phyloP scores from a whole-genome alignment of 30 jellyfish, hydroid and myxozoan genomes.

The Chrysaora quinquecirrha region DNA sequence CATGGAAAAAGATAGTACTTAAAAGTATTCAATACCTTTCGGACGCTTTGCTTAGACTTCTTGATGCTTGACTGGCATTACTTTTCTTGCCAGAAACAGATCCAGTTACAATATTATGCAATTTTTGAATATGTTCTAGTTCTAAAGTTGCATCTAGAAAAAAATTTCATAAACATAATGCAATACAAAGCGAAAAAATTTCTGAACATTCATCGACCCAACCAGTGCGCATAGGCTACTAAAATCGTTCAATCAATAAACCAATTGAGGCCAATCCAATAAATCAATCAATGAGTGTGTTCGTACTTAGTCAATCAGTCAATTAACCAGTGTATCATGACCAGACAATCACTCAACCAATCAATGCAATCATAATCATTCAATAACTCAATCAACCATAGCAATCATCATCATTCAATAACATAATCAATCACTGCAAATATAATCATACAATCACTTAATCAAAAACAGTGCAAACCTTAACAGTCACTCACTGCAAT shows the following conservation, averaged over 20 bases:
- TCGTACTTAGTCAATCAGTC: too few relatives aligned
- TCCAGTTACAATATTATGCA: constrained; percentile 40
- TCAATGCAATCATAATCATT: too few relatives aligned
- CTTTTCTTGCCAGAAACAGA: constrained; percentile 32
- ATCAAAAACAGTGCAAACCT: too few relatives aligned
- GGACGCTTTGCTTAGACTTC: constrained; percentile 30
- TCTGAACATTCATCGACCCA: too few relatives aligned
- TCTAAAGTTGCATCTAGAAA: constrained; percentile 53
- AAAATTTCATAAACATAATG: background rate
- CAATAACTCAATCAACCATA: background rate
- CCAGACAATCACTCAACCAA: too few relatives aligned
- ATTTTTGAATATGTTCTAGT: constrained; percentile 39
- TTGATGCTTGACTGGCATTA: constrained; percentile 13
- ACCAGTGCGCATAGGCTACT: too few relatives aligned
- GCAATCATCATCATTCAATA: background rate
- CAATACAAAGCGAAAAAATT: background rate
- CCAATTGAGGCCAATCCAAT: too few relatives aligned
- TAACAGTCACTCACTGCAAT: too few relatives aligned
- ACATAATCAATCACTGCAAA: too few relatives aligned
- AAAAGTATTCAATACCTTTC: constrained; percentile 29
- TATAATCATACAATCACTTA: background rate
- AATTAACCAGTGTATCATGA: too few relatives aligned
- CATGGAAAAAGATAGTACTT: background rate
- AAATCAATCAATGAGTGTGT: too few relatives aligned
- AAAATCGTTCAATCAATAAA: too few relatives aligned